Base-by-base conservation (phyloP, 2,888 invertebrate genomes). In the Hypsopygia costalis region DNA sequence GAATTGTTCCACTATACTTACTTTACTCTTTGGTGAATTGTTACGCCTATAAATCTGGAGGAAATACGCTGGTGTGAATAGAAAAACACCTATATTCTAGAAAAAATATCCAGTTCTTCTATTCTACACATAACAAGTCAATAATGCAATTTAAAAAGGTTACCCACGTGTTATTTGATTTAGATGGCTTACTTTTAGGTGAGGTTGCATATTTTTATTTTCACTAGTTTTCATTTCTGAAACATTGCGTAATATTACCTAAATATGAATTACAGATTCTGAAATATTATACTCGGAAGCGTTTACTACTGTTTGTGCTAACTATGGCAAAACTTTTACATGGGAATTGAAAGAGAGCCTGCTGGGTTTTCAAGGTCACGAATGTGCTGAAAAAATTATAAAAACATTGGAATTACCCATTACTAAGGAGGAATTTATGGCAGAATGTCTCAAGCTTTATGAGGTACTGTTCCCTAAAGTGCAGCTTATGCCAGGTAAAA, bases 241-340 rank as follows among this genome's bases (percentile, higher is more conserved):
- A 8, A 31, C 10, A 10, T 38, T 38, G 22, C 25, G 21, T 31
- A 31, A 32, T 22, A 9, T 12, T n/a, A n/a, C n/a, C n/a, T n/a
- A n/a, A n/a, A n/a, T 22, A 12, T 16, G 4, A 21, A 22, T 46
- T 46, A 8, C 82, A 96, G 96, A 97, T 90, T 95, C 96, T 22
- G 97, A 97, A 79, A 76, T 69, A 9, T 77, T 95, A 10, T 97
- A 97, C 66, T 93, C 94, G 6, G 80, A 91, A 69, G 93, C 92
- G 2, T 93, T 92, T 58, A 91, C 93, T 67, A 89, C 80, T 55
- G 90, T 95, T 16, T 88, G 93, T 51, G 89, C 90, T 44, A 89
- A 89, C 43, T 95, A 92, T 81, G 94, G 92, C 0, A 94, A 94
- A 73, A 82, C 76, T 6, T 97, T 93, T 69, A 94, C 94, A 0